Evolutionary conservation across 1,140 invertebrate species (phyloP), one percentile per base, ranked within the genome.

Genomic region (Paraescarpia echinospica): DNA sequence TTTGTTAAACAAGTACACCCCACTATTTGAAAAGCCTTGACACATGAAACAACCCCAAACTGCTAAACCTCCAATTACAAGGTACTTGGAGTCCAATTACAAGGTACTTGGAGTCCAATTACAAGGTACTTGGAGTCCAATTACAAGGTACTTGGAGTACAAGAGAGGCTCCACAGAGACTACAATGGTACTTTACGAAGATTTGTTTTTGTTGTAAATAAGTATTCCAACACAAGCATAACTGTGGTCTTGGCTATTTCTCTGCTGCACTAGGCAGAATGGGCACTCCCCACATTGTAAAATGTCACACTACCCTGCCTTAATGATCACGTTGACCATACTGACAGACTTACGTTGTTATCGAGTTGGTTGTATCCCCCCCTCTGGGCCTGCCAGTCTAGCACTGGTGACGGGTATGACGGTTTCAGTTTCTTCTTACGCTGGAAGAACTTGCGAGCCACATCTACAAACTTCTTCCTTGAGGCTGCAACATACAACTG

Each of bases 401-500:
- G 59, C 59, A 77, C 59, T 77, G 59, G 59, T 5, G 90, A 94
- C 95, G 93, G 94, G 94, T 95, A 95, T 92, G 97, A 96, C 35
- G 96, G 96, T 93, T 96, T 96, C n/a, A 97, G 97, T 91, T 97
- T 97, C 95, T 97, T 98, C 94, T 97, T 97, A 77, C 98, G 97
- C 6, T 97, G 97, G 95, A 98, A 98, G 93, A 98, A 97, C 89
- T 92, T 93, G 94, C 97, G 97, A 2, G 98, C 98, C 93, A 98
- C 96, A 95, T 98, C 98, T 77, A 98, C 97, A 96, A 98, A 98
- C 96, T 98, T 98, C 94, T 97, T 97, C 92, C 97, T 97, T 14
- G 98, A 98, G 94, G 97, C 97, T 97, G 95, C 22, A 93, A 93
- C 92, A 94, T n/a, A n/a, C n/a, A n/a, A n/a, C n/a, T n/a, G 34